phyloP scores from a whole-genome alignment of 2,797 vertebrate genomes.

The Chrysolophus pictus region DNA sequence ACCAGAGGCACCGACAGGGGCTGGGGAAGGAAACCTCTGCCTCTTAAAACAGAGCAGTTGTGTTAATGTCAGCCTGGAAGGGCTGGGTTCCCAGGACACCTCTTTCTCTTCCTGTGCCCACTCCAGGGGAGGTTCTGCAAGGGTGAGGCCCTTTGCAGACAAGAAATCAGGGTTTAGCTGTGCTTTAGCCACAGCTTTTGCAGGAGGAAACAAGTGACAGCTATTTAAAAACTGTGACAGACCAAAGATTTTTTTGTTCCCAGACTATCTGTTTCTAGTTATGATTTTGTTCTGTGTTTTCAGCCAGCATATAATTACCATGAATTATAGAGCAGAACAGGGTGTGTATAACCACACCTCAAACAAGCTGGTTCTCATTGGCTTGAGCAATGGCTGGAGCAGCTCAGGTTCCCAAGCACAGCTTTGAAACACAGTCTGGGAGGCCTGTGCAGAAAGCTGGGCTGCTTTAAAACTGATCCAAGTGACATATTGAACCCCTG shows the following conservation, averaged over 20 bases:
- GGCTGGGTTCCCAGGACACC: background rate
- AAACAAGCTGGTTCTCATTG: constrained; percentile 70
- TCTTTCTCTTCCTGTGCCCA: background rate
- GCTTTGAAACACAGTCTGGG: background rate
- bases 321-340: constrained; percentile 76
- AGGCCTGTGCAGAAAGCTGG: background rate
- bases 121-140: background rate
- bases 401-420: constrained; percentile 49
- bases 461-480: background rate
- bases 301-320: constrained; percentile 62
- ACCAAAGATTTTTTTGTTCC: background rate
- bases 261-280: constrained; percentile 45
- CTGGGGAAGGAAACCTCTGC: background rate
- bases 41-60: background rate
- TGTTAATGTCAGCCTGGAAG: background rate
- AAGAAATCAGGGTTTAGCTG: background rate
- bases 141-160: background rate
- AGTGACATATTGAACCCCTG: background rate
- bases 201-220: background rate
- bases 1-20: background rate
- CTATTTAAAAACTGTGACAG: constrained; percentile 18
- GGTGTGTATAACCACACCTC: constrained; percentile 73
- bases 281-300: constrained; percentile 58
- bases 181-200: background rate
- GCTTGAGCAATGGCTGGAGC: constrained; percentile 62